A percentile compares a stretch with the other conserved stretches of the same genome.
Conservation (phyloP, 2,888 invertebrate genomes). For the Pollenia labialis region DNA sequence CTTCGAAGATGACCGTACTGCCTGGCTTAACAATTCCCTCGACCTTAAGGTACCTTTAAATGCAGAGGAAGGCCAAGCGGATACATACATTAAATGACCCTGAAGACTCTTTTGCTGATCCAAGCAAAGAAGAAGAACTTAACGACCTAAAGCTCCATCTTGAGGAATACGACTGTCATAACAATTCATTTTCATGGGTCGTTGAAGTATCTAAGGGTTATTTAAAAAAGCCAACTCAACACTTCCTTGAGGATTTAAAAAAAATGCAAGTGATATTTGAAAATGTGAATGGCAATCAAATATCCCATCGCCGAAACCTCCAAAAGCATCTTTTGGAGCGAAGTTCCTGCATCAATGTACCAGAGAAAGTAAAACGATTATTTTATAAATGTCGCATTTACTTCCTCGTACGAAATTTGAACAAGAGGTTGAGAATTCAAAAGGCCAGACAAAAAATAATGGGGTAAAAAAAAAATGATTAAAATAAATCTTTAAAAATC, state of each 20-base stretch:
- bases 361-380: neutral
- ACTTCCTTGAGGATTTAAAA: neutral
- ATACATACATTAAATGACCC: neutral
- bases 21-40: neutral
- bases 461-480: too few relatives aligned
- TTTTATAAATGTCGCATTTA: slow-evolving; percentile 35
- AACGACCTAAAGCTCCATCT: slow-evolving; percentile 15
- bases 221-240: neutral
- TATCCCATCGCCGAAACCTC: slow-evolving; percentile 1
- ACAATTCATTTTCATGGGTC: slow-evolving; percentile 14
- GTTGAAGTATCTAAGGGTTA: slow-evolving; percentile 7
- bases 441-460: slow-evolving; percentile 11
- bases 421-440: neutral
- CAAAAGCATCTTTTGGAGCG: neutral
- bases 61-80: neutral
- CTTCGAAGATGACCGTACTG: neutral
- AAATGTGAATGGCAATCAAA: neutral
- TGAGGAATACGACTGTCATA: slow-evolving; percentile 6
- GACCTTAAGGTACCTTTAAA: neutral
- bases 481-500: too few relatives aligned
- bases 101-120: too few relatives aligned
- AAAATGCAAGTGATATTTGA: neutral
- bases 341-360: neutral
- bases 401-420: neutral
- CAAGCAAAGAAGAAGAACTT: neutral